Percentiles rank a stretch among this genome's conserved stretches.
Evolutionary conservation across 2,113 vertebrate species (phyloP).

Genomic region (Hydropotes inermis): DNA sequence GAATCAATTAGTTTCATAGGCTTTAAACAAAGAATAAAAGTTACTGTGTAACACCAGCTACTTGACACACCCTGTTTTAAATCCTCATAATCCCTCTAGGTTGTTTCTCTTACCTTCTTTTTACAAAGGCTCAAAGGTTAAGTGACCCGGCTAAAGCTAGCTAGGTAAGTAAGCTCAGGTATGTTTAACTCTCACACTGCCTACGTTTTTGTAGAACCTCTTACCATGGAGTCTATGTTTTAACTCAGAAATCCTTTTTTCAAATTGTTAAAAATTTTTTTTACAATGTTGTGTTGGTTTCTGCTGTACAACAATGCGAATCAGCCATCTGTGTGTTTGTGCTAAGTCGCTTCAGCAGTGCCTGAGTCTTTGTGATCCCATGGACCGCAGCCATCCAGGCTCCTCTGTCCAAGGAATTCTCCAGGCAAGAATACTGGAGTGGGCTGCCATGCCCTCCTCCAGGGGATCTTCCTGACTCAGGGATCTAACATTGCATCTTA

Average conservation of each 20-base stretch:
- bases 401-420: neutral
- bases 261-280: neutral
- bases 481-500: neutral
- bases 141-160: neutral
- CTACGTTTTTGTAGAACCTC: neutral
- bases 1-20: neutral
- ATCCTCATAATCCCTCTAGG: neutral
- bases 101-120: neutral
- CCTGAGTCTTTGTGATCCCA: neutral
- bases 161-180: neutral
- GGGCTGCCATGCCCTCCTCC: neutral
- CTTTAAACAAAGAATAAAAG: neutral
- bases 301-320: neutral
- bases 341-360: neutral
- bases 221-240: neutral
- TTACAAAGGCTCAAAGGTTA: neutral
- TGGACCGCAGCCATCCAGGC: neutral
- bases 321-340: neutral
- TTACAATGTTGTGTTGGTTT: neutral
- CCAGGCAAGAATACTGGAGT: neutral
- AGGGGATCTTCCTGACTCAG: neutral
- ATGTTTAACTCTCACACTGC: neutral
- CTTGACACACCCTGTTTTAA: conserved; percentile 3
- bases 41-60: neutral
- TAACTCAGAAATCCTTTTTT: neutral